Conservation (phyloP, 1,140 invertebrate genomes). For the Ylistrum balloti region DNA sequence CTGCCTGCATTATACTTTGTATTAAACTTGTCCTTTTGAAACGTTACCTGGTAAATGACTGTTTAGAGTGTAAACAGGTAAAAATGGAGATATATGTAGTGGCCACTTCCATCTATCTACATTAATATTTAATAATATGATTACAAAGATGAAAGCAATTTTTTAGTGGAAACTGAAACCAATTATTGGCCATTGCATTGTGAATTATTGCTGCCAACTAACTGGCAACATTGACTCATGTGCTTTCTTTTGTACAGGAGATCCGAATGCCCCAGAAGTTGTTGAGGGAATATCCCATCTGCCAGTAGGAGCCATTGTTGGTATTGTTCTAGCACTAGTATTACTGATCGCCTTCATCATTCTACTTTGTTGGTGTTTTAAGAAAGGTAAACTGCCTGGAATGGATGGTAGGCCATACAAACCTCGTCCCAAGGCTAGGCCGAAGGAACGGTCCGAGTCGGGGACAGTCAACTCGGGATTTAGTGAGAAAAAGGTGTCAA, state of each 20-base stretch:
- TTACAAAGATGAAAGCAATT: too few relatives aligned
- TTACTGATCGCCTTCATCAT: slow-evolving; percentile 56
- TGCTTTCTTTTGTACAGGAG: slow-evolving; percentile 65
- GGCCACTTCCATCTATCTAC: too few relatives aligned
- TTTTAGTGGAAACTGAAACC: too few relatives aligned
- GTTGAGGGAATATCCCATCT: slow-evolving; percentile 49
- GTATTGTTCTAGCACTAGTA: slow-evolving; percentile 57
- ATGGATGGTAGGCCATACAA: slow-evolving; percentile 41
- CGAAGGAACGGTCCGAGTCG: neutral
- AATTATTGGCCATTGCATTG: too few relatives aligned
- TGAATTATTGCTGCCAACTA: too few relatives aligned
- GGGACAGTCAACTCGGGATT: neutral
- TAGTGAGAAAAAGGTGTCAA: slow-evolving; percentile 47
- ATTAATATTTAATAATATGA: too few relatives aligned
- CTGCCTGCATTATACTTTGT: too few relatives aligned
- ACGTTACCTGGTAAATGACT: too few relatives aligned
- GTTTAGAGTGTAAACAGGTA: too few relatives aligned
- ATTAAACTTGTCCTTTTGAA: too few relatives aligned
- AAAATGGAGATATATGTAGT: too few relatives aligned
- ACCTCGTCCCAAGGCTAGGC: neutral
- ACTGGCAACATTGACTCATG: too few relatives aligned
- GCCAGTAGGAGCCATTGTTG: slow-evolving; percentile 57
- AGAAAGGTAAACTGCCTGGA: slow-evolving; percentile 53
- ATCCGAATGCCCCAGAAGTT: slow-evolving; percentile 57
- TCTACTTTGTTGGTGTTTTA: slow-evolving; percentile 58